These are phyloP conservation scores for Lampris megalopsis DNA, from an alignment of 2,113 vertebrate species.

Conservation along the genomic window DNA sequence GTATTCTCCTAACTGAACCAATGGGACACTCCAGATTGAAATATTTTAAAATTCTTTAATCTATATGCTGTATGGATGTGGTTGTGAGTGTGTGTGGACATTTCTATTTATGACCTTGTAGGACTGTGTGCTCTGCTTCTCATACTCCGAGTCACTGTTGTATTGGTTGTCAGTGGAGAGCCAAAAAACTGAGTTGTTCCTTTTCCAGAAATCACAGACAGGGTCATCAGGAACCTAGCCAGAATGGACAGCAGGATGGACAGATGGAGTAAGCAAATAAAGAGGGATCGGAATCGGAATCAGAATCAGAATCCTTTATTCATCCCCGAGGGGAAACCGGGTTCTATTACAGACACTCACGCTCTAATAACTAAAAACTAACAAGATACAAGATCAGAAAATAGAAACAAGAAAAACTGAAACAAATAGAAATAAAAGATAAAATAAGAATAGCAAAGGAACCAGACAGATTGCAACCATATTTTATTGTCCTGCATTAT, in stretches of 20 bases:
- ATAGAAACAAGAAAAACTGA: too few relatives aligned
- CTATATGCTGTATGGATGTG: constrained; percentile 10
- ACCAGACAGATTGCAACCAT: background rate
- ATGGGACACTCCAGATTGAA: background rate
- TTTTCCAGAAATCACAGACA: constrained; percentile 82
- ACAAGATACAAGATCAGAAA: too few relatives aligned
- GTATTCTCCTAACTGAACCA: background rate
- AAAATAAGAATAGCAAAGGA: too few relatives aligned
- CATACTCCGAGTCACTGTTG: constrained; percentile 86
- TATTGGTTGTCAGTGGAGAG: constrained; percentile 78
- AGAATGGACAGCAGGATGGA: background rate
- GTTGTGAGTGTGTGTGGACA: background rate
- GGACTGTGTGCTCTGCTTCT: constrained; percentile 69
- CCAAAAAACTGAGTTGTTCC: constrained; percentile 69
- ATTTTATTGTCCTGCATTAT: too few relatives aligned
- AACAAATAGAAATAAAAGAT: too few relatives aligned
- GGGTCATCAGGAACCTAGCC: constrained; percentile 62
- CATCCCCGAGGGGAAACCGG: too few relatives aligned
- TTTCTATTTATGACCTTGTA: constrained; percentile 85
- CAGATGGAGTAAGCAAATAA: background rate
- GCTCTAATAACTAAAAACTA: too few relatives aligned
- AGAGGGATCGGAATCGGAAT: background rate
- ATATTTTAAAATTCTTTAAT: too few relatives aligned
- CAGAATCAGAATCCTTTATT: too few relatives aligned
- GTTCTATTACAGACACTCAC: too few relatives aligned